Conservation (phyloP, 2,797 vertebrate genomes). For the Pipistrellus kuhlii region DNA sequence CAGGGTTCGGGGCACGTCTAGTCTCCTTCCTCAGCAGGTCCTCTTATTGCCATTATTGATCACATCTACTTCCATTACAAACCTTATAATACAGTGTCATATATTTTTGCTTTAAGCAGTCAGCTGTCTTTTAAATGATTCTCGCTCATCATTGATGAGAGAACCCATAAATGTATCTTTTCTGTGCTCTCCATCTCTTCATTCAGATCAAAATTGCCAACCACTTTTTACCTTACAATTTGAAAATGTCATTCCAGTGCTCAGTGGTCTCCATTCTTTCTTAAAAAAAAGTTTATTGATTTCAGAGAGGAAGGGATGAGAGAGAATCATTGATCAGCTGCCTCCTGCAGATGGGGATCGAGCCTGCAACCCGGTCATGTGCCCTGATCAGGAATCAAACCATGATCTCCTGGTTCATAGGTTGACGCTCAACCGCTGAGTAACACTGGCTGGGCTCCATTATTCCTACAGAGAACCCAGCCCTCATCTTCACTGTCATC, state of each 20-base stretch:
- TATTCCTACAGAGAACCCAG: no score
- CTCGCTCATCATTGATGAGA: no score
- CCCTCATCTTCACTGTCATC: rapidly evolving
- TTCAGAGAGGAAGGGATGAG: no score
- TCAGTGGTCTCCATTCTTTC: not conserved
- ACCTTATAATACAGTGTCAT: not conserved
- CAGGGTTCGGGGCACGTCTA: not conserved
- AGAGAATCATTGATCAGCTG: no score
- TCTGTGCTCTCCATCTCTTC: not conserved
- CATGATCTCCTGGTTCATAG: no score
- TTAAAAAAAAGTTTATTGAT: no score
- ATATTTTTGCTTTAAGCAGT: not conserved
- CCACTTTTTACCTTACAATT: not conserved
- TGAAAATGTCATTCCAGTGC: not conserved
- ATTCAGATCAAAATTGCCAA: not conserved
- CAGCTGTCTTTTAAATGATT: not conserved
- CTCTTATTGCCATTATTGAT: not conserved
- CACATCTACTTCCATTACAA: not conserved
- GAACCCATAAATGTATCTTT: not conserved
- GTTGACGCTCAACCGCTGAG: no score
- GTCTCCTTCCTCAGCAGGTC: not conserved
- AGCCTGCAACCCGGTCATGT: no score
- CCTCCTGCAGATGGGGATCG: no score
- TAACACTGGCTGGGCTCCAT: no score
- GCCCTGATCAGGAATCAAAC: no score